A percentile compares a stretch with the other conserved stretches of the same genome.
Conservation (phyloP, 1,140 invertebrate species). For the Psilanteris sp. region DNA sequence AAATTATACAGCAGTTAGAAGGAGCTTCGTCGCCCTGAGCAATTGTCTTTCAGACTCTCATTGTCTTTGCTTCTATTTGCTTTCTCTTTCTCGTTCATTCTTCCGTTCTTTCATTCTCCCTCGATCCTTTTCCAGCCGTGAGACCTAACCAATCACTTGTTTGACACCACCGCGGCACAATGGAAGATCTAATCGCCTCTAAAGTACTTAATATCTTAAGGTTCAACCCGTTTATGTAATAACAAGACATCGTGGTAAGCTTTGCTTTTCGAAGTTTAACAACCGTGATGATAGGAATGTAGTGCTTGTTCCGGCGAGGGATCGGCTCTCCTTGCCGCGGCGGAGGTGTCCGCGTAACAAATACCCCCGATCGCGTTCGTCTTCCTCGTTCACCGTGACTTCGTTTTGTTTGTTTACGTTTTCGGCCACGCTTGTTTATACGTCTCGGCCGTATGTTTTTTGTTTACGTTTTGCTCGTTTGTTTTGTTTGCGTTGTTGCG, state of each 20-base stretch:
- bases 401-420: too few relatives aligned
- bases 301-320: constrained; percentile 64
- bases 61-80: constrained; percentile 71
- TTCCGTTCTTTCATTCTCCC: constrained; percentile 50
- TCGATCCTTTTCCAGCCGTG: constrained; percentile 53
- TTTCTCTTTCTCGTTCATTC: constrained; percentile 57
- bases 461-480: too few relatives aligned
- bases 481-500: too few relatives aligned
- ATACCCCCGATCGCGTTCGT: too few relatives aligned
- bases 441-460: too few relatives aligned
- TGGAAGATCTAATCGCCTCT: constrained; percentile 80
- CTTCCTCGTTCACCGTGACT: too few relatives aligned
- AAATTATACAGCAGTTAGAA: constrained; percentile 81
- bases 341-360: constrained; percentile 74
- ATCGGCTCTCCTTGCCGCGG: constrained; percentile 69
- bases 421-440: too few relatives aligned
- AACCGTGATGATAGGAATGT: constrained; percentile 53
- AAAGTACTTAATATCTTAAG: constrained; percentile 81
- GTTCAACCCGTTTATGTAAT: constrained; percentile 69
- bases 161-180: constrained; percentile 77
- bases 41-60: constrained; percentile 78
- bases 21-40: constrained; percentile 72
- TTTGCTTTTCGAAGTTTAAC: constrained; percentile 56
- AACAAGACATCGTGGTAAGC: constrained; percentile 61
- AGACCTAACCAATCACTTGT: constrained; percentile 74